Percentiles rank a stretch among this genome's conserved stretches.
These are phyloP conservation scores for Enchytraeus crypticus DNA, from an alignment of 2,888 invertebrate genomes.

Conservation along the genomic window DNA sequence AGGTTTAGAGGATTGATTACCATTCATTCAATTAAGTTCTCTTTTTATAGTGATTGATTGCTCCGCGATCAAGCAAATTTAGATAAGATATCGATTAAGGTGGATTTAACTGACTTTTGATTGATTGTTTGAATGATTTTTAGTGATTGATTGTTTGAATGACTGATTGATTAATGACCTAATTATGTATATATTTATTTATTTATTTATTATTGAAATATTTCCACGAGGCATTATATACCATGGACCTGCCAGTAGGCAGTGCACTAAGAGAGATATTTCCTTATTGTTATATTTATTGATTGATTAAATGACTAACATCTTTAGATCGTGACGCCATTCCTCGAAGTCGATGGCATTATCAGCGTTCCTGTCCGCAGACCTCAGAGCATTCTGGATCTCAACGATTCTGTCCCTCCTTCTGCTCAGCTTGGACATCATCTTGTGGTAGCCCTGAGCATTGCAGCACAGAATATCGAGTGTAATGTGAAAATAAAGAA, in stretches of 20 bases:
- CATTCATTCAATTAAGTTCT: too few species aligned
- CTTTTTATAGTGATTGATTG: too few species aligned
- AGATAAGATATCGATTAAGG: too few species aligned
- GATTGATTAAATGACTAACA: slow-evolving; percentile 36
- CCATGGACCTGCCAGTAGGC: background rate
- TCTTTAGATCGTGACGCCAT: slow-evolving; percentile 52
- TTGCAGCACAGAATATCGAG: background rate
- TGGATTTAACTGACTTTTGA: too few species aligned
- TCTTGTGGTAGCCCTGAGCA: slow-evolving; percentile 47
- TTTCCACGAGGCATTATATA: background rate
- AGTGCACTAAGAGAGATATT: too few species aligned
- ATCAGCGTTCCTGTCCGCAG: slow-evolving; percentile 51
- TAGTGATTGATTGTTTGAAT: too few species aligned
- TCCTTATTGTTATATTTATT: background rate
- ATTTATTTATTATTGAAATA: background rate
- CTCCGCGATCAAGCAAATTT: too few species aligned
- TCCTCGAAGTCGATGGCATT: slow-evolving; percentile 51
- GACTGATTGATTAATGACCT: background rate
- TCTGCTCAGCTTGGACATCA: slow-evolving; percentile 52
- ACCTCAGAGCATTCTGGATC: slow-evolving; percentile 51
- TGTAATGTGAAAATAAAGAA: background rate
- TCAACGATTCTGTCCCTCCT: slow-evolving; percentile 53
- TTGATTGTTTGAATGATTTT: too few species aligned
- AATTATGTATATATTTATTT: background rate
- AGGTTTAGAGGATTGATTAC: too few species aligned